phyloP scores from a whole-genome alignment of 1,140 invertebrate genomes.

The Pachypeltis micranthus region DNA sequence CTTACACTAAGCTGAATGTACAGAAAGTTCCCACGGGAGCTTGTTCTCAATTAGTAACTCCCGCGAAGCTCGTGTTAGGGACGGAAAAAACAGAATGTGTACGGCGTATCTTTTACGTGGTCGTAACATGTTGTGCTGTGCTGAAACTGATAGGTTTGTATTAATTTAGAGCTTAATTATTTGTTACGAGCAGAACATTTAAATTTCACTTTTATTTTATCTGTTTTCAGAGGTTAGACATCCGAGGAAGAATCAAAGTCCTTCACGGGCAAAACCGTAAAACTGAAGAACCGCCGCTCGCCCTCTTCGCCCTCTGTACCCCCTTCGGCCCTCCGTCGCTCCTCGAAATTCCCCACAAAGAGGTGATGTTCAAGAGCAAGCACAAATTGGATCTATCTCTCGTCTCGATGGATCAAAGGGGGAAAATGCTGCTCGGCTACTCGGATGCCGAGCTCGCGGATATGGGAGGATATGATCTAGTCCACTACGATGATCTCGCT shows the following conservation, averaged over 20 bases:
- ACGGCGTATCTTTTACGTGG: too few relatives aligned
- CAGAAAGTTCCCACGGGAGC: too few relatives aligned
- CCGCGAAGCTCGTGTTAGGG: too few relatives aligned
- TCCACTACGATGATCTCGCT: constrained; percentile 92
- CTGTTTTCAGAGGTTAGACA: constrained; percentile 81
- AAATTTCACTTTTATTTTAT: constrained; percentile 17
- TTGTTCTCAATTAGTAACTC: too few relatives aligned
- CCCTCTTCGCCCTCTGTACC: constrained; percentile 92
- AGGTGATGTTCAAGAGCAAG: constrained; percentile 98
- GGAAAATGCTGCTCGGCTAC: constrained; percentile 88
- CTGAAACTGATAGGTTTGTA: too few relatives aligned
- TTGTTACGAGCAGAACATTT: too few relatives aligned
- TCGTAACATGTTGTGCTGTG: too few relatives aligned
- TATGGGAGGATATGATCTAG: constrained; percentile 90
- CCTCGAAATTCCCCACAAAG: constrained; percentile 78
- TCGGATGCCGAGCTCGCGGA: constrained; percentile 81
- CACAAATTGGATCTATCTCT: constrained; percentile 93
- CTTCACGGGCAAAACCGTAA: constrained; percentile 92
- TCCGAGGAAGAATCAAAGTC: constrained; percentile 88
- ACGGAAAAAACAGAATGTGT: too few relatives aligned
- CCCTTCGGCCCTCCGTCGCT: constrained; percentile 92
- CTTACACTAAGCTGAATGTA: too few relatives aligned
- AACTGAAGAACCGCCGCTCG: constrained; percentile 83
- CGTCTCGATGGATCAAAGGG: constrained; percentile 95
- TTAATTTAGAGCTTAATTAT: too few relatives aligned